These are phyloP conservation scores for Nothocercus nigrocapillus DNA, from an alignment of 2,113 vertebrate species.

Conservation along the genomic window DNA sequence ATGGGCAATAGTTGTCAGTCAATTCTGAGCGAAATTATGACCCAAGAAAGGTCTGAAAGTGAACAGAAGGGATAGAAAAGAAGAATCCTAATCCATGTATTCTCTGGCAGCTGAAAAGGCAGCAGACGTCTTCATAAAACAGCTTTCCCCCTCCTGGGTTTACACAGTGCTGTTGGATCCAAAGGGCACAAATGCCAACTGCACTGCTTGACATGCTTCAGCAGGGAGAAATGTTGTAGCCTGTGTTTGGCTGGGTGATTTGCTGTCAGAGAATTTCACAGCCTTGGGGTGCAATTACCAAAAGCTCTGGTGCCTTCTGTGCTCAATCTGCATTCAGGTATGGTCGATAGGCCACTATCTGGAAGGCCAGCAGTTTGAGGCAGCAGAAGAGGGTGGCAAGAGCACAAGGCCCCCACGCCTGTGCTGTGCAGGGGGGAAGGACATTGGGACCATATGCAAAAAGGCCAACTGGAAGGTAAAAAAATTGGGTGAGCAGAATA, in stretches of 20 bases:
- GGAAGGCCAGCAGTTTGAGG: not conserved
- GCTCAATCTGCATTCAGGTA: constrained; percentile 2
- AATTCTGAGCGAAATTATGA: not conserved
- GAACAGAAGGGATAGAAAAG: not conserved
- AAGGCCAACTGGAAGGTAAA: not conserved
- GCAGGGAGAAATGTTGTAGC: constrained; percentile 22
- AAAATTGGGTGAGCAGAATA: not conserved
- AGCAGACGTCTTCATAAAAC: not conserved
- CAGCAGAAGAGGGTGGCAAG: not conserved
- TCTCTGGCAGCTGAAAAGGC: constrained; percentile 10
- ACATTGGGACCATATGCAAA: not conserved
- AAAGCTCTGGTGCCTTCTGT: not conserved
- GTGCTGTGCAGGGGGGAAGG: fast-evolving
- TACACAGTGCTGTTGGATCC: not conserved
- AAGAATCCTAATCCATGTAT: not conserved
- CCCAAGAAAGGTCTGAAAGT: not conserved
- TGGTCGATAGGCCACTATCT: not conserved
- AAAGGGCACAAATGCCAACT: not conserved
- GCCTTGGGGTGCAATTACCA: constrained; percentile 42
- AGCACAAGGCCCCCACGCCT: not conserved
- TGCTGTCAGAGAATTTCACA: constrained; percentile 5
- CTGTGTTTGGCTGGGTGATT: not conserved
- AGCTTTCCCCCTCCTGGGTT: not conserved
- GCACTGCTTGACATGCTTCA: constrained; percentile 14
- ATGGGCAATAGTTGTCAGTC: not conserved